phyloP scores from a whole-genome alignment of 2,797 vertebrate species.

The Cyprinodon diabolis region DNA sequence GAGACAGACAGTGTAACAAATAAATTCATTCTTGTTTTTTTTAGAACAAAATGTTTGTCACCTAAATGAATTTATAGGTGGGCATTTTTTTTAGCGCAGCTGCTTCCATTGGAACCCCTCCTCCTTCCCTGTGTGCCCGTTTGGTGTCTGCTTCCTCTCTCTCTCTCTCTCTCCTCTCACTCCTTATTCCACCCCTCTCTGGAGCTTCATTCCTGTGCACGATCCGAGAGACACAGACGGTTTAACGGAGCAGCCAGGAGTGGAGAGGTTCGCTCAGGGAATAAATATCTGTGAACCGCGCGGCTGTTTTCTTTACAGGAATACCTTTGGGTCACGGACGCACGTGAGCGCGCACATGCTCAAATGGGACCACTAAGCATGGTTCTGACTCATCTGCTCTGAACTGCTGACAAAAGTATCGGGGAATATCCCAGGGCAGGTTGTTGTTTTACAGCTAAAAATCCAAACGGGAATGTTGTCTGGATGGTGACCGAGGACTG shows the following conservation, averaged over 20 bases:
- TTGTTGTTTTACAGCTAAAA: conserved; percentile 17
- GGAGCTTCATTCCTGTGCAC: conserved; percentile 78
- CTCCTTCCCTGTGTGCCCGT: conserved; percentile 41
- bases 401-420: conserved; percentile 46
- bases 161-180: conserved; percentile 37
- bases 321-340: conserved; percentile 56
- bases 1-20: neutral
- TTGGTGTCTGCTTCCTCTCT: conserved; percentile 4
- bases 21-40: neutral
- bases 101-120: conserved; percentile 72
- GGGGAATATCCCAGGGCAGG: conserved; percentile 48
- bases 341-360: conserved; percentile 49
- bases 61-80: conserved; percentile 56
- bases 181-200: conserved; percentile 59
- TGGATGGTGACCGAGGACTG: conserved; percentile 59
- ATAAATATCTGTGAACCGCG: conserved; percentile 48
- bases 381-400: conserved; percentile 56
- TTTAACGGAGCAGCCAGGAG: conserved; percentile 49
- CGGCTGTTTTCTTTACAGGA: conserved; percentile 57
- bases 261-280: conserved; percentile 79
- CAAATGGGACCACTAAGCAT: conserved; percentile 59
- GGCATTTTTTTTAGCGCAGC: conserved; percentile 60
- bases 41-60: neutral
- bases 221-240: conserved; percentile 72
- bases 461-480: conserved; percentile 51